Evolutionary conservation across 1,140 invertebrate genomes (phyloP).

Genomic region (Eciton burchellii): DNA sequence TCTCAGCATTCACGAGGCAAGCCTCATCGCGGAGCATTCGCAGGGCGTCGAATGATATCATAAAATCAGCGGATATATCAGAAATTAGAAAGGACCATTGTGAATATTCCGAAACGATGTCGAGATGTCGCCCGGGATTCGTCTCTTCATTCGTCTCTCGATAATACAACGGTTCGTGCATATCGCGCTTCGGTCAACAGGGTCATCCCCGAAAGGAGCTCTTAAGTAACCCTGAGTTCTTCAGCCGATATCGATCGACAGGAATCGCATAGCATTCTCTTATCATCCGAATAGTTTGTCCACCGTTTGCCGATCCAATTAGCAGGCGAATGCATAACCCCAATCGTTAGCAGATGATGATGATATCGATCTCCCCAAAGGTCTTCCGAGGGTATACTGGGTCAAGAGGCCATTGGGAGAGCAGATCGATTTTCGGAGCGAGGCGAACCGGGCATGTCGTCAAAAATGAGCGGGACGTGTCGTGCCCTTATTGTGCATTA

Average conservation of each 20-base stretch:
- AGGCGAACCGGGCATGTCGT: slow-evolving; percentile 12
- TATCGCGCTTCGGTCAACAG: background rate
- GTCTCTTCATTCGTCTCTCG: too few species aligned
- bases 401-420: slow-evolving; percentile 58
- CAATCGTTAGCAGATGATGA: slow-evolving; percentile 20
- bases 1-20: too few species aligned
- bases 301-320: slow-evolving; percentile 48
- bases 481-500: slow-evolving; percentile 40
- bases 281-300: background rate
- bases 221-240: background rate
- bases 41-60: background rate
- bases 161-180: background rate
- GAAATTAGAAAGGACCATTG: background rate
- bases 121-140: too few species aligned
- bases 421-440: slow-evolving; percentile 48
- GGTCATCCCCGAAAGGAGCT: background rate
- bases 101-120: too few species aligned
- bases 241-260: background rate
- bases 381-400: slow-evolving; percentile 44
- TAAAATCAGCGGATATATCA: background rate
- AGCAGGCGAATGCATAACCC: background rate
- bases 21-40: background rate
- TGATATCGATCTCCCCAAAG: slow-evolving; percentile 20
- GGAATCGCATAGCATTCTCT: slow-evolving; percentile 5
- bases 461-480: slow-evolving; percentile 28